phyloP scores from a whole-genome alignment of 2,113 vertebrate species.

The Myotis brandtii region DNA sequence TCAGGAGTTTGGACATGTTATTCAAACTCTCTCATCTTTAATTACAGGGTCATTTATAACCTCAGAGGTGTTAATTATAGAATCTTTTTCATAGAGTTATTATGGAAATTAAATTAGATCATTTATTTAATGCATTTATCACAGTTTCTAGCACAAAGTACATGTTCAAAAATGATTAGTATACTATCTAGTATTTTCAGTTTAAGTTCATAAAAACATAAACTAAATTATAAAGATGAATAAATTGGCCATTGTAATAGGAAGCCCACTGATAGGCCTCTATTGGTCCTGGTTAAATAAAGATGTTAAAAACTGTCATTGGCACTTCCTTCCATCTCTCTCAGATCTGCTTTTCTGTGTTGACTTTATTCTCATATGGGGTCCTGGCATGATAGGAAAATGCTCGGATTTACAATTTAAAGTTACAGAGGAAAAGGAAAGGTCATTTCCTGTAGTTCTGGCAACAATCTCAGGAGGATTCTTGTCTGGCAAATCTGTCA shows the following conservation, averaged over 20 bases:
- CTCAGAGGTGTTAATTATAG: background rate
- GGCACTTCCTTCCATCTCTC: background rate
- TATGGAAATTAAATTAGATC: slow-evolving; percentile 14
- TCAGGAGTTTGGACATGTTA: background rate
- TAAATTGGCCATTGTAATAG: background rate
- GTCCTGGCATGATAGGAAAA: background rate
- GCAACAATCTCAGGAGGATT: background rate
- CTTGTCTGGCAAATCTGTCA: background rate
- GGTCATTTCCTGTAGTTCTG: background rate
- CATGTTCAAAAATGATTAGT: background rate
- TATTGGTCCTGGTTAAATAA: background rate
- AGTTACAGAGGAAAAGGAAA: slow-evolving; percentile 44
- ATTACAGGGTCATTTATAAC: slow-evolving; percentile 1
- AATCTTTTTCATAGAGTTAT: background rate
- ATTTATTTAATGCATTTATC: background rate
- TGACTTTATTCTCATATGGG: background rate
- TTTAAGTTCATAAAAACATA: background rate
- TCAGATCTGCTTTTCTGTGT: background rate
- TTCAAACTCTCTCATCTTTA: slow-evolving; percentile 25
- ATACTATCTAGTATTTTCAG: background rate
- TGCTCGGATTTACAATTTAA: background rate
- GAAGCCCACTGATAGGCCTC: background rate
- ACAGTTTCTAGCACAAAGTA: background rate
- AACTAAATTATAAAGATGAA: slow-evolving; percentile 14
- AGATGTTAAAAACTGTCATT: background rate